A percentile compares a stretch with the other conserved stretches of the same genome.
These are phyloP conservation scores for Metalampra italica DNA, from an alignment of 2,888 invertebrate genomes.

Conservation along the genomic window DNA sequence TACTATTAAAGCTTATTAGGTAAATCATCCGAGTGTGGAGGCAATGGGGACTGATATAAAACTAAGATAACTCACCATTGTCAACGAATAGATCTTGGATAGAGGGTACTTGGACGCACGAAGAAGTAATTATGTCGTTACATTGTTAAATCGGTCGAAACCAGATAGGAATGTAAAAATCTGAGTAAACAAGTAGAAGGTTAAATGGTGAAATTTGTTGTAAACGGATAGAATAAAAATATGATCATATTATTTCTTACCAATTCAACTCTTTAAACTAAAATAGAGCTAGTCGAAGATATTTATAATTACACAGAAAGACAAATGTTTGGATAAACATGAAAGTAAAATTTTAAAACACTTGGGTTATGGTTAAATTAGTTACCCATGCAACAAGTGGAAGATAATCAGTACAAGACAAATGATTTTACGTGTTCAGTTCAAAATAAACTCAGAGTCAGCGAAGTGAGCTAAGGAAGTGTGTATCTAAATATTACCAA, in stretches of 20 bases:
- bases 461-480: slow-evolving; percentile 29
- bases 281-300: neutral
- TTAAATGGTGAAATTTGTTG: neutral
- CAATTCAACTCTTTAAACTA: neutral
- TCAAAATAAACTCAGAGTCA: slow-evolving; percentile 20
- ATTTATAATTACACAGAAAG: neutral
- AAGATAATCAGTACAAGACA: neutral
- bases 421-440: slow-evolving; percentile 2
- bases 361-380: neutral
- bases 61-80: slow-evolving; percentile 22
- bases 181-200: neutral
- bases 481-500: slow-evolving; percentile 28
- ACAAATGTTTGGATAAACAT: neutral
- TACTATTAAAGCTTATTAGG: slow-evolving; percentile 36
- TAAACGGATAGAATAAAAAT: neutral
- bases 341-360: neutral
- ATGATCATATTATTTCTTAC: neutral
- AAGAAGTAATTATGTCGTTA: slow-evolving; percentile 32
- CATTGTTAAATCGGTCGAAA: slow-evolving; percentile 29
- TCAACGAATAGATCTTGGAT: slow-evolving; percentile 18
- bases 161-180: slow-evolving; percentile 8
- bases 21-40: slow-evolving; percentile 46
- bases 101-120: slow-evolving; percentile 10
- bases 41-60: slow-evolving; percentile 41
- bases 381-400: neutral